A percentile compares a stretch with the other conserved stretches of the same genome.
Conservation (phyloP, 2,113 vertebrate species). For the Willisornis vidua region DNA sequence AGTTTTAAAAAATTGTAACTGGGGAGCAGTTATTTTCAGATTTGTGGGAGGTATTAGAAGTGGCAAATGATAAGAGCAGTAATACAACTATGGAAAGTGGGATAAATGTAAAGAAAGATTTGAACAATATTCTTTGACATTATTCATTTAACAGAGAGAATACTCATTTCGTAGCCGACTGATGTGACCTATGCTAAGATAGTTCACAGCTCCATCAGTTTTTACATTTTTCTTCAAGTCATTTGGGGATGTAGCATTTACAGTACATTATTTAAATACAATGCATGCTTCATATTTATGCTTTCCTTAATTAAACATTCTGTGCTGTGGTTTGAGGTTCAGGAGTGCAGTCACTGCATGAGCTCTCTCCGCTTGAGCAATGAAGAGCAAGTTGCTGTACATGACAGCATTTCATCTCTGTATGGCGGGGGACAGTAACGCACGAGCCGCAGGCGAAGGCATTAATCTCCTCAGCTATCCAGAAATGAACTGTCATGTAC, state of each 20-base stretch:
- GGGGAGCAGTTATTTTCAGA: not conserved
- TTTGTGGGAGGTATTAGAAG: not conserved
- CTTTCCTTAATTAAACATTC: conserved; percentile 48
- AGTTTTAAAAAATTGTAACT: not conserved
- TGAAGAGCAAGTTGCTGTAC: conserved; percentile 31
- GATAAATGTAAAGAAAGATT: not conserved
- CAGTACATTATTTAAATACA: conserved; percentile 14
- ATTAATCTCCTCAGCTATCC: conserved; percentile 61
- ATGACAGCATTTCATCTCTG: conserved; percentile 61
- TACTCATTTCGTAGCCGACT: not conserved
- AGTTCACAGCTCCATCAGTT: not conserved
- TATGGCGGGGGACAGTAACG: conserved; percentile 37
- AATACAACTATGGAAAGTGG: not conserved
- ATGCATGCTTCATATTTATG: not conserved
- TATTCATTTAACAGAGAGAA: not conserved
- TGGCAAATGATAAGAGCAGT: not conserved
- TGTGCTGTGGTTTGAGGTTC: not conserved
- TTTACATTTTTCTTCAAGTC: not conserved
- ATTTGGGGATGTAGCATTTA: not conserved
- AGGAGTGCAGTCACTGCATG: not conserved
- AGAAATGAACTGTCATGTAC: conserved; percentile 62
- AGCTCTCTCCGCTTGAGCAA: conserved; percentile 18
- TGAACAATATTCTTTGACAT: not conserved
- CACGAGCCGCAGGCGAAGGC: conserved; percentile 30
- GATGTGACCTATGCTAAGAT: not conserved